Conservation (phyloP, 1,140 invertebrate genomes). For the Lethrus apterus region DNA sequence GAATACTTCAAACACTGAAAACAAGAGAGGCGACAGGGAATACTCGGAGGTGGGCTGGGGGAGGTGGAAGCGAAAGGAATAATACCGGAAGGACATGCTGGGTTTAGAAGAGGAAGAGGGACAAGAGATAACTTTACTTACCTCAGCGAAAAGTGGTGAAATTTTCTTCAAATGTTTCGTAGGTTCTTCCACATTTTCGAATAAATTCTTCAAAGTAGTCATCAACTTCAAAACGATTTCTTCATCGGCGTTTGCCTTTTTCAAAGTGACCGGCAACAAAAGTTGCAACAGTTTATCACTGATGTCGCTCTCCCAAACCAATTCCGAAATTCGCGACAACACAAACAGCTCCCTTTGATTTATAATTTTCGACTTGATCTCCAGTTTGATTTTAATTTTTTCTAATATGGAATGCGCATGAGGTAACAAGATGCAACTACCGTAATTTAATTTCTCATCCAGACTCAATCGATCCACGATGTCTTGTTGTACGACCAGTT, state of each 20-base stretch:
- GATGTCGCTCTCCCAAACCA: conserved; percentile 56
- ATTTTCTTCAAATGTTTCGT: conserved; percentile 57
- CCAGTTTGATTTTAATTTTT: conserved; percentile 58
- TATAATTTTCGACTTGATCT: conserved; percentile 50
- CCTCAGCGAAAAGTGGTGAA: conserved; percentile 56
- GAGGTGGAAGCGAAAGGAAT: no score
- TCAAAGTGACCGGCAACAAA: conserved; percentile 65
- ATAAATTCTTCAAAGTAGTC: conserved; percentile 64
- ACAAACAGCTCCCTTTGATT: conserved; percentile 69
- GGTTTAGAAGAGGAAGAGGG: no score
- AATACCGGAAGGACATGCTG: no score
- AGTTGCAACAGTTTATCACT: conserved; percentile 63
- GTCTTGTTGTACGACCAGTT: conserved; percentile 26
- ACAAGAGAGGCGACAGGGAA: no score
- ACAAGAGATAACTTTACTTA: no score
- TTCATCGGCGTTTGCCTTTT: conserved; percentile 47
- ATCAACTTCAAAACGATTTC: conserved; percentile 57
- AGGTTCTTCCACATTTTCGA: conserved; percentile 58
- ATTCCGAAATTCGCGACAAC: conserved; percentile 67
- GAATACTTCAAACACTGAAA: no score
- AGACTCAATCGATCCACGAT: conserved; percentile 33
- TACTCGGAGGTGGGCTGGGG: no score
- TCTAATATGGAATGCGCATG: conserved; percentile 64
- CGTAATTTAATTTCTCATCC: conserved; percentile 55
- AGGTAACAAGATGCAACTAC: conserved; percentile 63